These are phyloP conservation scores for Limonius californicus DNA, from an alignment of 1,140 invertebrate genomes.

Conservation along the genomic window DNA sequence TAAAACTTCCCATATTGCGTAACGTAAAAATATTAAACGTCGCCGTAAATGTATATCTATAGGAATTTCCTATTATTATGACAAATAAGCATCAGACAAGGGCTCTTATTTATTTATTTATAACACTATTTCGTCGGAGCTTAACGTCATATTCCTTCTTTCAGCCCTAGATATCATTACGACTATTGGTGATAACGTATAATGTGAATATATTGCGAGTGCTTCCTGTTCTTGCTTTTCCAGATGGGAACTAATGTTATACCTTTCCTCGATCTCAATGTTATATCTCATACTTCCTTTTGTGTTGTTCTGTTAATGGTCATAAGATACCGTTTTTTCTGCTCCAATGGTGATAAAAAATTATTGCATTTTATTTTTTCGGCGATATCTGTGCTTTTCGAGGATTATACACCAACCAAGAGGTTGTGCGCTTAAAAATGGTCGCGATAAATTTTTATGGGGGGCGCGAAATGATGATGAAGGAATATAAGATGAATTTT, in stretches of 20 bases:
- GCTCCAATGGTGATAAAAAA: slow-evolving; percentile 18
- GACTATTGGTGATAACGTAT: slow-evolving; percentile 30
- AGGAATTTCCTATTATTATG: background rate
- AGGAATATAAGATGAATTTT: slow-evolving; percentile 9
- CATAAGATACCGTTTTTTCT: slow-evolving; percentile 16
- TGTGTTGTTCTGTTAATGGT: slow-evolving; percentile 14
- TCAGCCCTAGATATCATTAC: slow-evolving; percentile 29
- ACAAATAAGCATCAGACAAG: background rate
- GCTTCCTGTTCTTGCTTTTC: slow-evolving; percentile 12
- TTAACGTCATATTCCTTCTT: slow-evolving; percentile 11
- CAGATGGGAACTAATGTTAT: slow-evolving; percentile 17
- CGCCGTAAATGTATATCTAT: background rate
- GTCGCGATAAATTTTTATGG: slow-evolving; percentile 2
- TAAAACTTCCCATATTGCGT: background rate
- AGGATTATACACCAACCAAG: slow-evolving; percentile 4
- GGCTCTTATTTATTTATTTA: slow-evolving; percentile 2
- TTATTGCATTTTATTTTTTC: slow-evolving; percentile 18
- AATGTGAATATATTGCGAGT: slow-evolving; percentile 14
- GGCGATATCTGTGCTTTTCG: slow-evolving; percentile 7
- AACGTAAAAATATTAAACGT: background rate
- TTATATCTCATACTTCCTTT: slow-evolving; percentile 12
- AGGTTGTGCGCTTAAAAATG: slow-evolving; percentile 8
- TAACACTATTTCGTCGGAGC: slow-evolving; percentile 3
- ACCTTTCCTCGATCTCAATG: slow-evolving; percentile 16
- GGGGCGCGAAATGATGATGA: slow-evolving; percentile 3